phyloP scores from a whole-genome alignment of 2,113 vertebrate species.

The Bos taurus region DNA sequence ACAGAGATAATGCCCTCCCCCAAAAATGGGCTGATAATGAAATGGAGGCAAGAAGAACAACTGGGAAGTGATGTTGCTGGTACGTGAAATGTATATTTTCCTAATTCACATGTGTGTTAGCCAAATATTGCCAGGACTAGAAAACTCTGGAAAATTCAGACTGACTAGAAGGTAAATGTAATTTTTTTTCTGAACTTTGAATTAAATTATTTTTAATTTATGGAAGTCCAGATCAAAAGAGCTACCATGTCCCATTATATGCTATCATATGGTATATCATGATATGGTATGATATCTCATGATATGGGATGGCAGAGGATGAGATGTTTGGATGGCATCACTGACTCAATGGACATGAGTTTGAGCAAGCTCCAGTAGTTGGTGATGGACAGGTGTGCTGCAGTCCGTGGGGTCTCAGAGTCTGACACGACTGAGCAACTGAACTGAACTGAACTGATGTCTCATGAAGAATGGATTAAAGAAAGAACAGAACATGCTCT shows the following conservation, averaged over 20 bases:
- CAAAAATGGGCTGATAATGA: neutral
- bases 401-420: neutral
- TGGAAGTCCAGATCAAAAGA: neutral
- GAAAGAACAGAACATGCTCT: neutral
- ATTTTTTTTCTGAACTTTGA: neutral
- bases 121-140: neutral
- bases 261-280: neutral
- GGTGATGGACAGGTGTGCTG: neutral
- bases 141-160: neutral
- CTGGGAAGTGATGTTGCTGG: neutral
- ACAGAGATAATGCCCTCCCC: neutral
- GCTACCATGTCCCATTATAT: neutral
- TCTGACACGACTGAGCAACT: fast-evolving
- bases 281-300: neutral
- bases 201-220: neutral
- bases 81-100: neutral
- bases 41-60: neutral
- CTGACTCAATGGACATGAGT: neutral
- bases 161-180: neutral
- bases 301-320: neutral
- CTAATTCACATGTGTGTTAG: neutral
- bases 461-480: neutral
- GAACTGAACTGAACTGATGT: neutral
- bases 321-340: neutral
- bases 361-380: neutral